Evolutionary conservation across 2,888 invertebrate species (phyloP).

Genomic region (Mesorhabditis spiculigera): DNA sequence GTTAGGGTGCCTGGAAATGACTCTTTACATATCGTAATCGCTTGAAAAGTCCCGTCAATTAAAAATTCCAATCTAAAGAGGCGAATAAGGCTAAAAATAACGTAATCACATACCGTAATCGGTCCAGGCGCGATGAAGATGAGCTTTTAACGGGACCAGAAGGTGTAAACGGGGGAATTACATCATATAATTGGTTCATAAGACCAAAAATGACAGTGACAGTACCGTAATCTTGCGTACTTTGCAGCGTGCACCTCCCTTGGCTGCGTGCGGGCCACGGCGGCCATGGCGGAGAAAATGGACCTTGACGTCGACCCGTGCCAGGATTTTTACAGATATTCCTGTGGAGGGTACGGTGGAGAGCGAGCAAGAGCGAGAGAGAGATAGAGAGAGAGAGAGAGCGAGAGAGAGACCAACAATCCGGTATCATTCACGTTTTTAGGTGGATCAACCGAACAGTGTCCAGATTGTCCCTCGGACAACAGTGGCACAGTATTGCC

Average conservation of each 20-base stretch:
- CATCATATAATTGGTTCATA: too few relatives aligned
- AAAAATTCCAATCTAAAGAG: too few relatives aligned
- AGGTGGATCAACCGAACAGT: conserved; percentile 1
- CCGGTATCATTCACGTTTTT: neutral
- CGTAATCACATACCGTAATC: too few relatives aligned
- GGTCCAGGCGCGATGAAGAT: neutral
- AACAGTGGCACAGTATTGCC: neutral
- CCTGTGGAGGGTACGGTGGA: neutral
- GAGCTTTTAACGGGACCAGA: neutral
- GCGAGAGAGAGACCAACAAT: too few relatives aligned
- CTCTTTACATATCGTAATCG: too few relatives aligned
- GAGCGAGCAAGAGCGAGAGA: neutral
- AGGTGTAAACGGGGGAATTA: too few relatives aligned
- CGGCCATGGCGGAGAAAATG: neutral
- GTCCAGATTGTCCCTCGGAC: neutral
- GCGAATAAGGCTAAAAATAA: too few relatives aligned
- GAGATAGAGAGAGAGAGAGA: neutral
- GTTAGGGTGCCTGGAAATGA: too few relatives aligned
- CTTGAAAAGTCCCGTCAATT: too few relatives aligned
- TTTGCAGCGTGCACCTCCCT: neutral
- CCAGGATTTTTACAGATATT: neutral
- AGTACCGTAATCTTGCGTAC: too few relatives aligned
- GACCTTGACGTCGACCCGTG: conserved; percentile 1
- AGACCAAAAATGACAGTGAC: too few relatives aligned
- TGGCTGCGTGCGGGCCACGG: neutral